phyloP scores from a whole-genome alignment of 2,888 invertebrate genomes.

The Palloptera scutellata region DNA sequence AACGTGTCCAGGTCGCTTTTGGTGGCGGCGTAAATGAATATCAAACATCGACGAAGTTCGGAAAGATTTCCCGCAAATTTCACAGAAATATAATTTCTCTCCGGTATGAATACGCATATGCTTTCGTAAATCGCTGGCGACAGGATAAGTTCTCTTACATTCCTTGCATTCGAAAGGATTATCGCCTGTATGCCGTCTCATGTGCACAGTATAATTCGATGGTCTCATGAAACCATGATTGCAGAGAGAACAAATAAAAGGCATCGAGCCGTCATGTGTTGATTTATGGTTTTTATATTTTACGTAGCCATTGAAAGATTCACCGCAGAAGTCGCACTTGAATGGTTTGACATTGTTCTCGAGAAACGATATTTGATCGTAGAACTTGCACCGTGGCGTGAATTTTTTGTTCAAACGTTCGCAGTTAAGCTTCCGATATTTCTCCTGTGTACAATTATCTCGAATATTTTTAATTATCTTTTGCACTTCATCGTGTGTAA shows the following conservation, averaged over 20 bases:
- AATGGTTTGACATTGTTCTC: slow-evolving; percentile 53
- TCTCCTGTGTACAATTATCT: slow-evolving; percentile 40
- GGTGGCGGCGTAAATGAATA: slow-evolving; percentile 47
- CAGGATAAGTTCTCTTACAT: slow-evolving; percentile 49
- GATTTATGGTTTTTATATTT: slow-evolving; percentile 36
- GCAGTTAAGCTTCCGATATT: slow-evolving; percentile 37
- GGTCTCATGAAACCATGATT: slow-evolving; percentile 51
- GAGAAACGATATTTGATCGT: slow-evolving; percentile 45
- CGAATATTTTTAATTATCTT: slow-evolving; percentile 42
- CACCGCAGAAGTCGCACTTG: slow-evolving; percentile 45
- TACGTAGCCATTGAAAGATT: slow-evolving; percentile 19
- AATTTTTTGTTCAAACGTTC: slow-evolving; percentile 45
- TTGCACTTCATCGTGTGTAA: slow-evolving; percentile 44
- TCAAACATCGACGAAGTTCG: slow-evolving; percentile 47
- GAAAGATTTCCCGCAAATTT: slow-evolving; percentile 50
- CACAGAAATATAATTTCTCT: slow-evolving; percentile 49
- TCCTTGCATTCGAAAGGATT: slow-evolving; percentile 51
- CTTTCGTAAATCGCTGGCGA: slow-evolving; percentile 45
- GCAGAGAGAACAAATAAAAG: slow-evolving; percentile 42
- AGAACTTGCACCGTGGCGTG: slow-evolving; percentile 43
- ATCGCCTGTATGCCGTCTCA: slow-evolving; percentile 53
- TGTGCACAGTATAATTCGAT: slow-evolving; percentile 54
- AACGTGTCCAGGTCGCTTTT: slow-evolving; percentile 35
- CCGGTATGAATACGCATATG: slow-evolving; percentile 54
- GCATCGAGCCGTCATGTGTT: slow-evolving; percentile 40